Evolutionary conservation across 2,797 vertebrate genomes (phyloP), one percentile per base, ranked within the genome.

Genomic region (Crocidura indochinensis): DNA sequence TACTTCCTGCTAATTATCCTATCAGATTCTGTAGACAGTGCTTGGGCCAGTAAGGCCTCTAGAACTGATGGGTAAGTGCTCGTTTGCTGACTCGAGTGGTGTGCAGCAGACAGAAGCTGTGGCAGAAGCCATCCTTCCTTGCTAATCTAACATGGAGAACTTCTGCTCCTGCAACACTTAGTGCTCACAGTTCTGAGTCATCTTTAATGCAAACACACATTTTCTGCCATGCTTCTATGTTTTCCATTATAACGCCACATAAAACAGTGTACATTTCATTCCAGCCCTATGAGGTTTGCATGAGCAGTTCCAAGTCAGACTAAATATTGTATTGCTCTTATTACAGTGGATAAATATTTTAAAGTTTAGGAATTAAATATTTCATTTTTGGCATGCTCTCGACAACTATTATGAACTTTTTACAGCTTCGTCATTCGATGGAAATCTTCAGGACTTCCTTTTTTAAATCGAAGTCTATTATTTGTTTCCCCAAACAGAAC

Each of bases 151-250:
- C 95, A 97, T 84, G 95, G 88, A 97, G 96, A 97, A 97, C 95
- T 97, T 96, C 97, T 96, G 94, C 96, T 96, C 77, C 71, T 93
- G 96, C 93, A 97, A 96, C 97, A 97, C 96, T 97, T 97, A 97
- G 97, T 97, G 96, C 90, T 97, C 92, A 77, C 46, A 94, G 94
- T 88, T 94, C 93, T 76, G 19, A 96, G 97, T 97, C 69, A 97
- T 97, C 98, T 98, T 97, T 97, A 98, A 97, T 96, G 96, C 95
- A 98, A 97, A 97, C 96, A 97, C 94, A 97, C 94, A 96, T 97
- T 97, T 97, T 97, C 95, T 96, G 94, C 93, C 93, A 96, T 92
- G 95, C 96, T 96, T 93, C 96, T 95, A 93, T 77, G 95, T 95
- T 97, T 97, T 93, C 96, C 95, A 97, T 97, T 96, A 97, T 96